Evolutionary conservation across 2,797 vertebrate species (phyloP), one percentile per base, ranked within the genome.

Genomic region (Enteromius argenteus): DNA sequence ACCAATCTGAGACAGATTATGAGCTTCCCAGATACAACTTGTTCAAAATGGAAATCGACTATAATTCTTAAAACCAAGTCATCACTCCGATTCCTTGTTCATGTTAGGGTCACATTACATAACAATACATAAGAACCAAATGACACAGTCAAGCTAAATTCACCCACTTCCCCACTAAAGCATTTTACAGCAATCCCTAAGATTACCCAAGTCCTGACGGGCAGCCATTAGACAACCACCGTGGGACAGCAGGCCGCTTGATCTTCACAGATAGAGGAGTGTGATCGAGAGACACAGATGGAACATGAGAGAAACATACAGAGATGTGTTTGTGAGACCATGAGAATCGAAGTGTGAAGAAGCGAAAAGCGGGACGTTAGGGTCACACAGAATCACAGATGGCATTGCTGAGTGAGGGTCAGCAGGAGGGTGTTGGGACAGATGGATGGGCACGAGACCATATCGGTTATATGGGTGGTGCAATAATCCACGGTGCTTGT

Each of bases 381-480:
- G 83, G 83, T 87, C 83, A 82, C 32, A 81, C 35, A 72, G 77
- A 51, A 53, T 42, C 85, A 46, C 83, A 87, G 86, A 87, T 87
- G 86, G 83, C 56, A 78, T 17, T 58, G 49, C 56, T 27, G 56
- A 78, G 83, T 44, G 79, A 74, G 86, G 86, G 44, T 84, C 86
- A 77, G 79, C 78, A 51, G 74, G 84, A 85, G 83, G 39, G 67
- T 74, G 75, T 49, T 37, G 35, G 46, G 77, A 66, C 86, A 87
- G 86, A 87, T 85, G 86, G 86, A 56, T 42, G 1, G n/a, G 69
- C 64, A 81, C 66, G 14, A 78, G 44, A 66, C 67, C 83, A 84
- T 84, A 35, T 83, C 15, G 19, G 75, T 64, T 66, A 60, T 62
- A 14, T 64, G n/a, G 37, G 37, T 77, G 73, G 49, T 35, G 49